Percentiles rank a stretch among this genome's conserved stretches.
These are phyloP conservation scores for Prosapia bicincta DNA, from an alignment of 2,888 invertebrate species.

Conservation along the genomic window DNA sequence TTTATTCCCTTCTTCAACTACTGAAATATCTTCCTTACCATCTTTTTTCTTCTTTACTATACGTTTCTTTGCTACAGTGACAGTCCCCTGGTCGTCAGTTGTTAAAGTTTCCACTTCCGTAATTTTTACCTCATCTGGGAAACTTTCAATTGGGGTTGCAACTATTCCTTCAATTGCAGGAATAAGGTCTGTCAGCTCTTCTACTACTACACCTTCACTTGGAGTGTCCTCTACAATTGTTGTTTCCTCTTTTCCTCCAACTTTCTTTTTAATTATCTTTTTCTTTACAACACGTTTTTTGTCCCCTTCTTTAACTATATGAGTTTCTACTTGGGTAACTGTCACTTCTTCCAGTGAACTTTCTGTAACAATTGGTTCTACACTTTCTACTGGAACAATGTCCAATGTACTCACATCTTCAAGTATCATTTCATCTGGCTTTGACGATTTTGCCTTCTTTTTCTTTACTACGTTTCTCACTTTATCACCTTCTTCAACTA, in stretches of 20 bases:
- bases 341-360: conserved; percentile 47
- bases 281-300: conserved; percentile 21
- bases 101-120: conserved; percentile 42
- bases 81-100: conserved; percentile 38
- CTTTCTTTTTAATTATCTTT: conserved; percentile 24
- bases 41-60: conserved; percentile 40
- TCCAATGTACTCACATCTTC: conserved; percentile 25
- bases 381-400: conserved; percentile 41
- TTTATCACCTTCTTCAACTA: conserved; percentile 31
- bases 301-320: conserved; percentile 14
- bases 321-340: conserved; percentile 44
- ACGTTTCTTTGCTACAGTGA: conserved; percentile 47
- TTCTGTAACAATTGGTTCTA: conserved; percentile 48
- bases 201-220: conserved; percentile 10
- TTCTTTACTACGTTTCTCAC: conserved; percentile 49
- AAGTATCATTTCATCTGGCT: background rate
- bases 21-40: conserved; percentile 31
- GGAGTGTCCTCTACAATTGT: conserved; percentile 29
- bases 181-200: conserved; percentile 13
- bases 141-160: conserved; percentile 7
- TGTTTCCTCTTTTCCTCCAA: conserved; percentile 27
- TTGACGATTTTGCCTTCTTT: conserved; percentile 28
- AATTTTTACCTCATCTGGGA: conserved; percentile 45
- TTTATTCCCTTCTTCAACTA: conserved; percentile 38
- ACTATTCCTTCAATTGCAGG: conserved; percentile 12